Percentiles rank a stretch among this genome's conserved stretches.
phyloP scores from a whole-genome alignment of 2,888 invertebrate genomes.

The Bellardia bayeri region DNA sequence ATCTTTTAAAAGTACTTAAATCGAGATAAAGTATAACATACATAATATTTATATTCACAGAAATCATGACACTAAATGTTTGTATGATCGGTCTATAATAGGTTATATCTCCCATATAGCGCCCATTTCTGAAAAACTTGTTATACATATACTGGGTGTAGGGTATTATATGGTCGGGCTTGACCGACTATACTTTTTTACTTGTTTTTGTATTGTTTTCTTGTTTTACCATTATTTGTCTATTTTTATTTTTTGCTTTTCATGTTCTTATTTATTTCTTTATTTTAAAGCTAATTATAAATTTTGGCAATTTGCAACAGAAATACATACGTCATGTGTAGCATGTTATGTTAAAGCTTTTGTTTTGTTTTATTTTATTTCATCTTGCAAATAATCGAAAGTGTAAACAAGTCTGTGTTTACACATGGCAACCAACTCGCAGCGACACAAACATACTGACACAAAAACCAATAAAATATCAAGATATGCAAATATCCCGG shows the following conservation, averaged over 20 bases:
- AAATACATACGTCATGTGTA: conserved; percentile 24
- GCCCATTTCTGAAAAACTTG: no score
- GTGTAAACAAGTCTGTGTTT: conserved; percentile 58
- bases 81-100: no score
- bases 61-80: no score
- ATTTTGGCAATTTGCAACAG: conserved; percentile 27
- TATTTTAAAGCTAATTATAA: conserved; percentile 23
- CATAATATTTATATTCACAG: no score
- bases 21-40: no score
- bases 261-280: conserved; percentile 21
- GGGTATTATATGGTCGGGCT: no score
- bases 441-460: background rate
- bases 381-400: conserved; percentile 56
- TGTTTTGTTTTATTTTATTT: background rate
- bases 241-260: background rate
- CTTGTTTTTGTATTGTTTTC: conserved; percentile 3
- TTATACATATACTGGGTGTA: no score
- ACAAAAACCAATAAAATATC: background rate
- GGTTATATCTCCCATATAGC: no score
- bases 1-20: no score
- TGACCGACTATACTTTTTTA: no score
- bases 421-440: background rate
- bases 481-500: background rate
- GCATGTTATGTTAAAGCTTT: background rate
- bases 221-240: conserved; percentile 13